Conservation (phyloP, 2,797 vertebrate genomes). For the Anomalospiza imberbis region DNA sequence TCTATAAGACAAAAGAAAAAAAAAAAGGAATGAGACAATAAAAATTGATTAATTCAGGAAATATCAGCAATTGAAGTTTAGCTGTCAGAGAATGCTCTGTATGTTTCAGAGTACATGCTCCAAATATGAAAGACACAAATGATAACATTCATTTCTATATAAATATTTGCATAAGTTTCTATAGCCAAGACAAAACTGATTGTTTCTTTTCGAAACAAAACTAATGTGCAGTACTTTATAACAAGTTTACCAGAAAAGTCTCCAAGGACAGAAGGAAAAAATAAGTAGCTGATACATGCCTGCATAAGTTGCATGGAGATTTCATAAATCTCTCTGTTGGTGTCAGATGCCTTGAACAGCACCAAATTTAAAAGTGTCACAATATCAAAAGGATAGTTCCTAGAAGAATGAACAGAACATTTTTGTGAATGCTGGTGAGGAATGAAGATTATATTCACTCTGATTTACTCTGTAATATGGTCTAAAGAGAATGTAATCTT, state of each 20-base stretch:
- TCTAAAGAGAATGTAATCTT: constrained; percentile 1
- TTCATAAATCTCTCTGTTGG: constrained; percentile 97
- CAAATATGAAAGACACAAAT: neutral
- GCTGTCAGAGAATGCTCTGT: neutral
- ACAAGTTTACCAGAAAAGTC: neutral
- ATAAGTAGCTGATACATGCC: constrained; percentile 74
- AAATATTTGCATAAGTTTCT: neutral
- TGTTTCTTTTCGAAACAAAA: constrained; percentile 15
- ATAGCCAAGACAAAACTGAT: neutral
- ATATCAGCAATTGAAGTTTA: neutral
- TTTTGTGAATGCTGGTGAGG: constrained; percentile 23
- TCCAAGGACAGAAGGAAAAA: neutral
- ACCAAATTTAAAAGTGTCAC: constrained; percentile 96
- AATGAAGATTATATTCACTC: neutral
- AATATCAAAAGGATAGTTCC: constrained; percentile 98
- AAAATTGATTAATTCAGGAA: neutral
- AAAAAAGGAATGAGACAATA: neutral
- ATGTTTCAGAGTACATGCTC: neutral
- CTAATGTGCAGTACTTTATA: neutral
- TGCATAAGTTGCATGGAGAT: constrained; percentile 99
- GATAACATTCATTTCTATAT: neutral
- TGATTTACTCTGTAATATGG: neutral
- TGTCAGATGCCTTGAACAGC: constrained; percentile 97
- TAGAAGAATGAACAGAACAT: constrained; percentile 68
- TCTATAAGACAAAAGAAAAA: constrained; percentile 69